These are phyloP conservation scores for Acleris literana DNA, from an alignment of 2,888 invertebrate species.

Conservation along the genomic window DNA sequence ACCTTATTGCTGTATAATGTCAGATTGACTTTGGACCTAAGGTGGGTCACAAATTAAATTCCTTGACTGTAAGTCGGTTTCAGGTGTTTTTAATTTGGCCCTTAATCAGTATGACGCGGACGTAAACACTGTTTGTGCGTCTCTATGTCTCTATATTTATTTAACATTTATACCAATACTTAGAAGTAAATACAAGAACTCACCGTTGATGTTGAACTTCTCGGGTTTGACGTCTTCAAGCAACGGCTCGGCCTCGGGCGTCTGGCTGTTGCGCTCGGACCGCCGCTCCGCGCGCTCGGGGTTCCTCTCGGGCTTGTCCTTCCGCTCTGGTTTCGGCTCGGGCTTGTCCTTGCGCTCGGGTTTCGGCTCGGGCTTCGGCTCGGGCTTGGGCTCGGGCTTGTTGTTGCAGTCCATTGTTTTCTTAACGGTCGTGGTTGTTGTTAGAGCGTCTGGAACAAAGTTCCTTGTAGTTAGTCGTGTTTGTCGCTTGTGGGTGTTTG, in stretches of 20 bases:
- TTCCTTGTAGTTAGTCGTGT: neutral
- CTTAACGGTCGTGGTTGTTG: conserved; percentile 44
- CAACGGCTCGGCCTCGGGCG: conserved; percentile 6
- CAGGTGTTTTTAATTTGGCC: too few relatives aligned
- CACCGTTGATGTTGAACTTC: conserved; percentile 27
- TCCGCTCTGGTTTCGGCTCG: conserved; percentile 36
- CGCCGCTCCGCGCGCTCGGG: conserved; percentile 35
- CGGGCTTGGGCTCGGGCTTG: conserved; percentile 34
- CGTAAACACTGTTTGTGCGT: too few relatives aligned
- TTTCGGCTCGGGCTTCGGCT: conserved; percentile 41
- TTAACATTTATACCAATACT: too few relatives aligned
- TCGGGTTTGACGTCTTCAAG: conserved; percentile 14
- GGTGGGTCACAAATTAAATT: too few relatives aligned
- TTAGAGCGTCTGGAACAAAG: conserved; percentile 21
- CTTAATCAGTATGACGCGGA: too few relatives aligned
- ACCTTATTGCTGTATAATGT: too few relatives aligned
- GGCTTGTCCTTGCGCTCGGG: conserved; percentile 33
- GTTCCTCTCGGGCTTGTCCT: conserved; percentile 39
- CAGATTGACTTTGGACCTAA: too few relatives aligned
- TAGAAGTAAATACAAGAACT: too few relatives aligned
- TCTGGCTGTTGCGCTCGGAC: conserved; percentile 20
- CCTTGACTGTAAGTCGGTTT: too few relatives aligned
- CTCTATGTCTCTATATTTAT: too few relatives aligned
- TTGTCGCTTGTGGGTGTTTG: too few relatives aligned
- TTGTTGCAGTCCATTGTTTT: conserved; percentile 37